Conservation (phyloP, 2,888 invertebrate species). For the Gymnocheta viridis region DNA sequence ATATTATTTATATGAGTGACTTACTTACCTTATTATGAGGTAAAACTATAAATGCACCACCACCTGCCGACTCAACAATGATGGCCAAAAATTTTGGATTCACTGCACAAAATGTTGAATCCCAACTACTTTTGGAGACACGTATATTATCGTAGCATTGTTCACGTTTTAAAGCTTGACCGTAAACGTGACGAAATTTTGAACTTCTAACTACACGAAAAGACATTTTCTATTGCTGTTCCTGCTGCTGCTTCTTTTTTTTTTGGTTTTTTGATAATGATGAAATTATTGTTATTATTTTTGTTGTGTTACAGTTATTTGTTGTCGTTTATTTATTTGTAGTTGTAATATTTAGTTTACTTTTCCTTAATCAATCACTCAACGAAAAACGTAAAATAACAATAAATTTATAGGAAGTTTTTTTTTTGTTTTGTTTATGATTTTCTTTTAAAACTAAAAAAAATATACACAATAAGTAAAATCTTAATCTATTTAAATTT, state of each 20-base stretch:
- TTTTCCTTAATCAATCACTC: constrained; percentile 56
- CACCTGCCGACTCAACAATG: constrained; percentile 98
- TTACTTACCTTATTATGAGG: constrained; percentile 93
- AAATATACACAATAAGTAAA: constrained; percentile 41
- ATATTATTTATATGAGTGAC: constrained; percentile 52
- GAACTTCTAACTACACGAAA: constrained; percentile 98
- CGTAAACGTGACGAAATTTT: constrained; percentile 98
- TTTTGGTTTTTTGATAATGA: background rate
- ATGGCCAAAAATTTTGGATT: constrained; percentile 99
- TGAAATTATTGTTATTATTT: background rate
- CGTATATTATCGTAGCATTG: constrained; percentile 98
- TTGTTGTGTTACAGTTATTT: constrained; percentile 52
- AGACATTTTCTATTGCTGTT: constrained; percentile 87
- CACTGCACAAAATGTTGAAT: constrained; percentile 98
- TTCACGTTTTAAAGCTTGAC: constrained; percentile 94
- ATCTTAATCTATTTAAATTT: constrained; percentile 41
- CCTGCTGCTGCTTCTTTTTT: constrained; percentile 6
- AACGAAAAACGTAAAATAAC: constrained; percentile 32
- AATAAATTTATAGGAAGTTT: constrained; percentile 47
- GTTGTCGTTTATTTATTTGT: constrained; percentile 22
- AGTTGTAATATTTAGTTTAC: constrained; percentile 18
- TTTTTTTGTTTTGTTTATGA: background rate
- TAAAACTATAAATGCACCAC: constrained; percentile 97
- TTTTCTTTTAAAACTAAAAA: constrained; percentile 51
- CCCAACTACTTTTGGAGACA: constrained; percentile 99